Evolutionary conservation across 2,113 vertebrate species (phyloP).

Genomic region (Sterrhoptilus dennistouni): DNA sequence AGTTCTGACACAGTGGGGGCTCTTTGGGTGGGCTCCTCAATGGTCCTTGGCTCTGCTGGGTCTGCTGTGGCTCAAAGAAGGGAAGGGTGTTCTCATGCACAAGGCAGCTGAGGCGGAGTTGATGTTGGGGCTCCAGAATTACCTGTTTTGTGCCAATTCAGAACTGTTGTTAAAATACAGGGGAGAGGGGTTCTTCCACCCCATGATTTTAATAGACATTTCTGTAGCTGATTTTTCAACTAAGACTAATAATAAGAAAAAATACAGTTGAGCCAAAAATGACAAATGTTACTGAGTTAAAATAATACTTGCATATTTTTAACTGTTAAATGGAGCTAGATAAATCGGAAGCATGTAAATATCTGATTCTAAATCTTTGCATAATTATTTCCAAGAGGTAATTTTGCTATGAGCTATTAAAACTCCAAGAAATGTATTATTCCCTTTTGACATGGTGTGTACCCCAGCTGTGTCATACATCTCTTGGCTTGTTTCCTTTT

Average conservation of each 20-base stretch:
- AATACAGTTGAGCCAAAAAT: conserved; percentile 46
- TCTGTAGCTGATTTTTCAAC: conserved; percentile 49
- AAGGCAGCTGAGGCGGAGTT: not conserved
- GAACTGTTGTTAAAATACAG: not conserved
- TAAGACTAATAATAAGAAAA: conserved; percentile 30
- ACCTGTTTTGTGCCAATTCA: conserved; percentile 8
- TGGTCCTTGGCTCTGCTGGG: not conserved
- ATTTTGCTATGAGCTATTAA: conserved; percentile 46
- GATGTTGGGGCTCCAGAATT: not conserved
- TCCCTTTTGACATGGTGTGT: conserved; percentile 38
- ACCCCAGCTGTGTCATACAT: conserved; percentile 22
- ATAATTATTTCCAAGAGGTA: conserved; percentile 48
- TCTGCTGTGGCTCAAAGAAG: not conserved
- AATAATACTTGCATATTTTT: conserved; percentile 49
- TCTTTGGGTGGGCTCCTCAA: rapidly evolving
- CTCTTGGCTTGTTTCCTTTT: conserved; percentile 45
- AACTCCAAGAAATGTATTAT: conserved; percentile 6
- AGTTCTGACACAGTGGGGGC: not conserved
- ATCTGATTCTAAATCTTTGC: conserved; percentile 43
- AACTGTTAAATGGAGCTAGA: conserved; percentile 2
- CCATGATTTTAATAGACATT: not conserved
- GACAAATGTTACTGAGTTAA: conserved; percentile 33
- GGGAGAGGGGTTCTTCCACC: not conserved
- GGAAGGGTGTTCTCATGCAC: not conserved
- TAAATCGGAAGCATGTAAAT: conserved; percentile 52